A percentile compares a stretch with the other conserved stretches of the same genome.
Conservation (phyloP, 2,797 vertebrate genomes). For the Toxotes lorentzi region DNA sequence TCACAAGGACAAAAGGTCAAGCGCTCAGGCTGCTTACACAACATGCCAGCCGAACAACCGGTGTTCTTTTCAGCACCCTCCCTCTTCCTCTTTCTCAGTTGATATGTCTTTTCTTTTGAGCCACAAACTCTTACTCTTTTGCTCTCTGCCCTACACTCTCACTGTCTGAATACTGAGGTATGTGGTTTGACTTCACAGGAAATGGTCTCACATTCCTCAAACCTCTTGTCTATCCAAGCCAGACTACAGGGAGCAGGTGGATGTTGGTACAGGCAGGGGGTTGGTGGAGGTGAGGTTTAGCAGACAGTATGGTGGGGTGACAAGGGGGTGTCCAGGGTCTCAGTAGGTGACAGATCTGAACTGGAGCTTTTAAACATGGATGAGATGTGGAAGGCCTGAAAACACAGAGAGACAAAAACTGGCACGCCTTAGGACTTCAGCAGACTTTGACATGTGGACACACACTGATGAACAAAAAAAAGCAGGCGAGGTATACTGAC, state of each 20-base stretch:
- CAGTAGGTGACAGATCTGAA: constrained; percentile 49
- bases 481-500: constrained; percentile 69
- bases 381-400: constrained; percentile 79
- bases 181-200: constrained; percentile 74
- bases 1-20: constrained; percentile 23
- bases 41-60: background rate
- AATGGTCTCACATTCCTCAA: constrained; percentile 70
- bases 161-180: constrained; percentile 68
- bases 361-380: constrained; percentile 77
- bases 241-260: constrained; percentile 47
- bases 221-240: constrained; percentile 42
- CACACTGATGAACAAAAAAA: constrained; percentile 13
- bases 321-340: constrained; percentile 59
- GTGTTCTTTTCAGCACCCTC: background rate
- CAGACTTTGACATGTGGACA: constrained; percentile 9
- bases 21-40: constrained; percentile 12
- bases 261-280: background rate
- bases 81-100: constrained; percentile 27
- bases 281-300: constrained; percentile 45
- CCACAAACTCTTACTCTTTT: constrained; percentile 1
- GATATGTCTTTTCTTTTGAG: constrained; percentile 16
- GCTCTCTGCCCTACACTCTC: constrained; percentile 13
- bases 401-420: constrained; percentile 22
- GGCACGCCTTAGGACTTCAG: constrained; percentile 1
- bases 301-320: constrained; percentile 72